Conservation (phyloP, 2,888 invertebrate genomes). For the Plebejus melissa region DNA sequence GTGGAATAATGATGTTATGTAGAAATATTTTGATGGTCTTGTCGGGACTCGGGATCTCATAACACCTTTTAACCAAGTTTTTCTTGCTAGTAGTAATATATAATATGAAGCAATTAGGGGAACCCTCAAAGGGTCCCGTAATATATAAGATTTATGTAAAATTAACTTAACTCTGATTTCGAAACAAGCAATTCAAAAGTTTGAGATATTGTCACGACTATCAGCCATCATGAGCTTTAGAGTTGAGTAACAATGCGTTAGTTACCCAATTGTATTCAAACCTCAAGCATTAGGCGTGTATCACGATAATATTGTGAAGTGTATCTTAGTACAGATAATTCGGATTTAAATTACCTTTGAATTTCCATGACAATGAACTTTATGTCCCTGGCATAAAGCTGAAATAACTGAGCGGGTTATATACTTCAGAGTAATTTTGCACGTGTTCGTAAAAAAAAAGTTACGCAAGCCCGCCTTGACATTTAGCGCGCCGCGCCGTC, state of each 20-base stretch:
- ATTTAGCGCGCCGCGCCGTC: constrained; percentile 70
- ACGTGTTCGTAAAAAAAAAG: constrained; percentile 31
- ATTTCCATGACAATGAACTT: neutral
- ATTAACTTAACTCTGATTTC: neutral
- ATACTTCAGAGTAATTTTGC: constrained; percentile 4
- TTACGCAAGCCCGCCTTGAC: constrained; percentile 48
- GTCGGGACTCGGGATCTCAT: too few relatives aligned
- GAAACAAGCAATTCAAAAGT: neutral
- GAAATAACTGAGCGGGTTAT: neutral
- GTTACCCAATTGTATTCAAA: constrained; percentile 3
- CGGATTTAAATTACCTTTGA: neutral
- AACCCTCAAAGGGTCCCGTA: neutral
- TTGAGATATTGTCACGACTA: constrained; percentile 18
- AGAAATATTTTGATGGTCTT: too few relatives aligned
- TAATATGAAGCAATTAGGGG: neutral
- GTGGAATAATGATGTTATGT: too few relatives aligned
- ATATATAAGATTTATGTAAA: neutral
- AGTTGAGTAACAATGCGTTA: neutral
- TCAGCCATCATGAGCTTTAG: constrained; percentile 28
- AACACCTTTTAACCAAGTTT: too few relatives aligned
- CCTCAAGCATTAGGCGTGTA: neutral
- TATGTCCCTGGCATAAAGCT: neutral
- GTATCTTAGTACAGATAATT: neutral
- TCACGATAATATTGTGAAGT: constrained; percentile 12
- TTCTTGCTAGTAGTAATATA: too few relatives aligned